A percentile compares a stretch with the other conserved stretches of the same genome.
These are phyloP conservation scores for Cygnus atratus DNA, from an alignment of 2,113 vertebrate species.

Conservation along the genomic window DNA sequence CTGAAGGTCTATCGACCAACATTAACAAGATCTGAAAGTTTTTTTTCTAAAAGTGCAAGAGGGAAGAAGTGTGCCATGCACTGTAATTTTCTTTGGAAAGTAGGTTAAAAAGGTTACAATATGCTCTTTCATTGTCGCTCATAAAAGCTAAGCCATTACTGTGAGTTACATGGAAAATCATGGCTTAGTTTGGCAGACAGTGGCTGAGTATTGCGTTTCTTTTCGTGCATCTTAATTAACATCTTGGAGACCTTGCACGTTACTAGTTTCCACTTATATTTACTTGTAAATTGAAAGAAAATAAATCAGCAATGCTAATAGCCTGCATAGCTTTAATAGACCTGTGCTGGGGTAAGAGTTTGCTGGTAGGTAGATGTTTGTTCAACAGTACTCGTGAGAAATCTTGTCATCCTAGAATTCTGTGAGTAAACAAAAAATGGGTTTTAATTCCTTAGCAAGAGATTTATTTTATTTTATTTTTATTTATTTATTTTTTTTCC, in stretches of 20 bases:
- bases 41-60: neutral
- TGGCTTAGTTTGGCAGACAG: neutral
- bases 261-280: neutral
- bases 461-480: neutral
- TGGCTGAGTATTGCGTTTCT: neutral
- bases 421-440: neutral
- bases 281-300: neutral
- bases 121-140: neutral
- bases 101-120: conserved; percentile 28
- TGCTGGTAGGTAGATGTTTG: neutral
- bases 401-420: neutral
- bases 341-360: neutral
- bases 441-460: neutral
- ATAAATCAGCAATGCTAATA: neutral
- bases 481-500: neutral
- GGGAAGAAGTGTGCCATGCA: neutral
- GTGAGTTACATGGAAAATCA: neutral
- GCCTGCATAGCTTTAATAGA: neutral
- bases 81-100: conserved; percentile 17
- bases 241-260: neutral
- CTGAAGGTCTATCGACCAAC: neutral
- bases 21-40: neutral
- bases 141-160: neutral
- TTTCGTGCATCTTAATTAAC: neutral
- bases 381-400: neutral